phyloP scores from a whole-genome alignment of 2,888 invertebrate genomes.

The Yponomeuta evonymella region DNA sequence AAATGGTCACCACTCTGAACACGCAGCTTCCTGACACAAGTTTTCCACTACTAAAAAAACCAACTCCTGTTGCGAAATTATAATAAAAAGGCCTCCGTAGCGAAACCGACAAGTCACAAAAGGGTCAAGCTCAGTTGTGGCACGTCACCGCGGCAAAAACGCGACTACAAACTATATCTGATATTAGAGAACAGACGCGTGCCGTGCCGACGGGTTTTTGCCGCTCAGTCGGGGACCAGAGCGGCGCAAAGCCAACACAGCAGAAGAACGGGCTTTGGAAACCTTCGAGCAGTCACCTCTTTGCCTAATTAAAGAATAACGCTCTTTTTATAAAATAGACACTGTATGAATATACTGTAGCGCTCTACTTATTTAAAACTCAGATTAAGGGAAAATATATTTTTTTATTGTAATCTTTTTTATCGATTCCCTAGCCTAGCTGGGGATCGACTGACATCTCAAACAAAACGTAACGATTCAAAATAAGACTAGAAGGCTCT shows the following conservation, averaged over 20 bases:
- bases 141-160: constrained; percentile 62
- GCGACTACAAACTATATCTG: constrained; percentile 68
- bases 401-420: too few relatives aligned
- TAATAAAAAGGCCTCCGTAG: constrained; percentile 25
- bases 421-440: too few relatives aligned
- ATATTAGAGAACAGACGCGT: constrained; percentile 70
- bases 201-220: constrained; percentile 63
- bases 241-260: neutral
- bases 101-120: constrained; percentile 59
- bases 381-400: too few relatives aligned
- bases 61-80: neutral
- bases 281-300: neutral
- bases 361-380: too few relatives aligned
- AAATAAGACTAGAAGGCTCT: too few relatives aligned
- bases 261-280: neutral
- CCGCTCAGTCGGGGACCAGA: constrained; percentile 22
- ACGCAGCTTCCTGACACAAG: neutral
- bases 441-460: too few relatives aligned
- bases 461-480: too few relatives aligned
- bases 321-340: too few relatives aligned
- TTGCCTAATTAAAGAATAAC: too few relatives aligned
- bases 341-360: too few relatives aligned
- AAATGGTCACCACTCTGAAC: neutral
- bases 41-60: neutral
- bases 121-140: constrained; percentile 65